Percentiles rank a stretch among this genome's conserved stretches.
Evolutionary conservation across 2,797 vertebrate genomes (phyloP).

Genomic region (Pangasius krempfi): DNA sequence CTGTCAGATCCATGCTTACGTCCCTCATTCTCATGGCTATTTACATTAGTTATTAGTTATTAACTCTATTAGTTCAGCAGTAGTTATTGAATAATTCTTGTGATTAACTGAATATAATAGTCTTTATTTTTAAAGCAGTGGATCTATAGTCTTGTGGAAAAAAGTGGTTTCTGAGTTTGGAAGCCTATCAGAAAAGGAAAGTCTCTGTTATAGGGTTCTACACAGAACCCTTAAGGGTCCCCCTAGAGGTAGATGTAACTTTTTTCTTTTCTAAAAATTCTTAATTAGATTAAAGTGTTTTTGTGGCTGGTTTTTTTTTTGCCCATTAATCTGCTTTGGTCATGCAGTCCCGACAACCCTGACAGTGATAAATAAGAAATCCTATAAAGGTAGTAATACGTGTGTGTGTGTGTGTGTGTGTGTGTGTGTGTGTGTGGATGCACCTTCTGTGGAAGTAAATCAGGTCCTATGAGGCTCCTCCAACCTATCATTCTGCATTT

Average conservation of each 20-base stretch:
- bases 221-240: not conserved
- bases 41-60: not conserved
- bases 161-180: not conserved
- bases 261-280: not conserved
- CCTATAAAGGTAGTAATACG: constrained; percentile 59
- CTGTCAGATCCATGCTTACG: not conserved
- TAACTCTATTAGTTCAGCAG: not conserved
- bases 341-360: not conserved
- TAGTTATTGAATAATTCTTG: not conserved
- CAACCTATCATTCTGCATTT: constrained; percentile 81
- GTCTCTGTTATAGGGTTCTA: not conserved
- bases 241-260: not conserved
- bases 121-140: not conserved
- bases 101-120: constrained; percentile 4
- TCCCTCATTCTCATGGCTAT: not conserved
- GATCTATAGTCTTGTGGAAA: too few relatives aligned
- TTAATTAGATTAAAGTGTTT: not conserved
- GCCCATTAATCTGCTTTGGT: not conserved
- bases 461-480: constrained; percentile 82
- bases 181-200: not conserved
- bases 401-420: constrained; percentile 30
- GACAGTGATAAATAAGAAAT: constrained; percentile 10
- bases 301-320: not conserved
- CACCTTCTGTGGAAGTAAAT: constrained; percentile 68
- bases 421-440: constrained; percentile 8